Conservation (phyloP, 2,888 invertebrate species). For the Campoplex nolae region DNA sequence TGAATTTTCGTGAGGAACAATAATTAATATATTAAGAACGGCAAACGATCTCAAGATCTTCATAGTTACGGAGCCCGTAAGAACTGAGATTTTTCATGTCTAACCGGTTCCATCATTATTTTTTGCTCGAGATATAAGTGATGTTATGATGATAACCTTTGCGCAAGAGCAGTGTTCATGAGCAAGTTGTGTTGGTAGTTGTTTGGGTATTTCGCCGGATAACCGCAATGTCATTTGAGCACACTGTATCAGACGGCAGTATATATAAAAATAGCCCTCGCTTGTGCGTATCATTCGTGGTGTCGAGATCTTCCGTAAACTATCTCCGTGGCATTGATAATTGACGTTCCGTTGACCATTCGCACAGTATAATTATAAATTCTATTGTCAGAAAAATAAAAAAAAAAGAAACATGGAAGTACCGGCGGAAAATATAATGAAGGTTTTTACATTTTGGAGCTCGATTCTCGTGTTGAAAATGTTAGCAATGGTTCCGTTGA, state of each 20-base stretch:
- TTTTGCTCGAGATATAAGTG: too few species aligned
- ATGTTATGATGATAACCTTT: too few species aligned
- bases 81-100: too few species aligned
- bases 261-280: constrained; percentile 2
- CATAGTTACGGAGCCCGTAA: too few species aligned
- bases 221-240: background rate
- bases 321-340: background rate
- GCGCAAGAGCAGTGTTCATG: background rate
- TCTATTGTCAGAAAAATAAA: background rate
- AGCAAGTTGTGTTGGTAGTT: background rate
- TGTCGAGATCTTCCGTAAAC: background rate
- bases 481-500: constrained; percentile 73
- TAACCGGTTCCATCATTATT: too few species aligned
- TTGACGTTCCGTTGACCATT: background rate
- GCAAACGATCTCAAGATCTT: too few species aligned
- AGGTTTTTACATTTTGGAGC: constrained; percentile 78
- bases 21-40: too few species aligned
- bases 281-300: constrained; percentile 2
- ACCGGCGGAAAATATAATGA: constrained; percentile 68
- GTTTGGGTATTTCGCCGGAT: constrained; percentile 3
- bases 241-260: background rate
- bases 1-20: too few species aligned
- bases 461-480: constrained; percentile 76
- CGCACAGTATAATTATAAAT: background rate
- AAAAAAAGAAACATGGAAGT: constrained; percentile 37